A percentile compares a stretch with the other conserved stretches of the same genome.
These are phyloP conservation scores for Epinephelus lanceolatus DNA, from an alignment of 2,113 vertebrate genomes.

Conservation along the genomic window DNA sequence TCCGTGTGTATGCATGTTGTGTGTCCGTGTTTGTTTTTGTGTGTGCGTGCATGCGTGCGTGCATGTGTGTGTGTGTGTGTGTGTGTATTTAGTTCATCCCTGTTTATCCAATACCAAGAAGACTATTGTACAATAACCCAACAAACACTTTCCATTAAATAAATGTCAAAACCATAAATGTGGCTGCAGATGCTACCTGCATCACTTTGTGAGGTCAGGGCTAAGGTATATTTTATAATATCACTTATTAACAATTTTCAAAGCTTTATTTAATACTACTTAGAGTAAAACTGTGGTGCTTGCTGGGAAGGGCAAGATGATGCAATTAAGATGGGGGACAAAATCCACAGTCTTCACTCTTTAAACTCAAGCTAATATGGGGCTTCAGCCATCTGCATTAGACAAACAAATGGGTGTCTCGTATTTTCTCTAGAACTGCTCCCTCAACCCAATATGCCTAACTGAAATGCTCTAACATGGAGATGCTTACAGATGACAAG, in stretches of 20 bases:
- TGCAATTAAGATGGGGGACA: neutral
- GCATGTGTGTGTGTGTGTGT: conserved; percentile 10
- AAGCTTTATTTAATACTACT: neutral
- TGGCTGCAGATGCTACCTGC: conserved; percentile 34
- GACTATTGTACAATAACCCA: conserved; percentile 15
- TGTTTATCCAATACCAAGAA: neutral
- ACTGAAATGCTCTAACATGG: too few relatives aligned
- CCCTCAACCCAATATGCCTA: too few relatives aligned
- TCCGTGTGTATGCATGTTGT: neutral
- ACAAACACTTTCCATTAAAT: conserved; percentile 13
- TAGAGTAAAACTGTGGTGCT: neutral
- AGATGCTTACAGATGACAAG: too few relatives aligned
- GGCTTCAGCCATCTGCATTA: neutral
- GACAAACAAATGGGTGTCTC: neutral
- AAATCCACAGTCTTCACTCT: neutral
- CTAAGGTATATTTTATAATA: too few relatives aligned
- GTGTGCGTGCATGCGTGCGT: conserved; percentile 1
- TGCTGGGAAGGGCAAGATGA: neutral
- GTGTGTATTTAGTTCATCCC: neutral
- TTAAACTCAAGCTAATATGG: neutral
- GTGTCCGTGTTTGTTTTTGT: neutral
- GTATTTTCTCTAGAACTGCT: too few relatives aligned
- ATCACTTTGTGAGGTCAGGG: conserved; percentile 27
- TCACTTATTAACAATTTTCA: neutral
- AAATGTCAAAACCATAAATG: conserved; percentile 37